These are phyloP conservation scores for Lasioglossum vierecki DNA, from an alignment of 2,888 invertebrate genomes.

Conservation along the genomic window DNA sequence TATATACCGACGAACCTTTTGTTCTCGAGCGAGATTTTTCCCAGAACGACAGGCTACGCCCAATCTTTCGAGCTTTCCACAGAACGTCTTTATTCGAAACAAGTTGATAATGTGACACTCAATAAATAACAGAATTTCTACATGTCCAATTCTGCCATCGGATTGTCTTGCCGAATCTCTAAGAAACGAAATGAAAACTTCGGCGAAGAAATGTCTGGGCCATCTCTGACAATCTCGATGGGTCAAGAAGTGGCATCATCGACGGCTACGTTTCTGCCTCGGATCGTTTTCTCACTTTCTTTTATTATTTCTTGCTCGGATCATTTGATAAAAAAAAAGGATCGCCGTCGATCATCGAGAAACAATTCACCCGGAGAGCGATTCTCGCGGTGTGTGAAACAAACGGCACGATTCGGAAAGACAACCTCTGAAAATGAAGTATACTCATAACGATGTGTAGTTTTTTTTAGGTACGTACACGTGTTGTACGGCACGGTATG, in stretches of 20 bases:
- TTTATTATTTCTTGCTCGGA: neutral
- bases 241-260: neutral
- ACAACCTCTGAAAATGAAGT: constrained; percentile 79
- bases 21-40: constrained; percentile 47
- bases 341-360: constrained; percentile 13
- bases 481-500: constrained; percentile 76
- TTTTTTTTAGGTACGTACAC: constrained; percentile 79
- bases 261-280: neutral
- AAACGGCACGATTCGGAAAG: constrained; percentile 68
- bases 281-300: neutral
- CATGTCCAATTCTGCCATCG: constrained; percentile 78
- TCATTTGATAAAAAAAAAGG: neutral
- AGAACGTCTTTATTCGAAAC: constrained; percentile 81
- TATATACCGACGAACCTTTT: neutral
- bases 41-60: constrained; percentile 79
- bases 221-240: neutral
- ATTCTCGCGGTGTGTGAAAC: constrained; percentile 9
- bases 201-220: neutral
- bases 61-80: constrained; percentile 81
- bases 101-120: constrained; percentile 82
- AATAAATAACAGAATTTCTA: constrained; percentile 83
- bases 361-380: neutral
- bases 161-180: constrained; percentile 77
- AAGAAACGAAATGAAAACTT: constrained; percentile 29
- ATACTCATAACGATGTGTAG: constrained; percentile 82